Evolutionary conservation across 2,113 vertebrate genomes (phyloP), one percentile per base, ranked within the genome.

Genomic region (Tragelaphus strepsiceros): DNA sequence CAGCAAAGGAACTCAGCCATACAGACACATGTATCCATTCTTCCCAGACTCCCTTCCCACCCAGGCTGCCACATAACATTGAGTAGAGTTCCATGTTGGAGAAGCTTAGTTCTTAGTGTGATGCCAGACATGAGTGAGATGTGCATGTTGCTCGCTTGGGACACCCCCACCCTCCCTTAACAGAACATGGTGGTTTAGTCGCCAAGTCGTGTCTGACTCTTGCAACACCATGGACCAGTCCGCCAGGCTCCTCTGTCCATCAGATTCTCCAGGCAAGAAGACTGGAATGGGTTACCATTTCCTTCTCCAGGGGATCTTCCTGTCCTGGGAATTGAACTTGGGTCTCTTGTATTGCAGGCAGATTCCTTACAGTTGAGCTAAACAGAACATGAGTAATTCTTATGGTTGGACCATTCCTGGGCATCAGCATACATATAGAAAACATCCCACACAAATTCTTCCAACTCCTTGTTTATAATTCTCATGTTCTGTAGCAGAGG

Each of bases 401-500:
- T 71, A 39, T 15, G 19, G 8, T 71, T 51, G 58, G 39, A 12
- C 30, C 67, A 6, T 91, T 10, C n/a, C n/a, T 90, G 12, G n/a
- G 28, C 35, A 74, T 84, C 19, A 49, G 16, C 11, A 28, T 54
- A 9, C 26, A 3, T 82, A 32, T 51, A 22, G 93, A 11, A 85
- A 93, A 2, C 62, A 62, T 53, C 19, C 21, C 22, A n/a, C 46
- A 80, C 26, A 59, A n/a, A 53, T 43, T 11, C 12, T 16, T 13
- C 85, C 15, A 39, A 46, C 49, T 90, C 22, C 49, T 6, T 59
- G 1, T 32, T 86, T 61, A 21, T 62, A 26, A 59, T 82, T 95
- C 71, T 54, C 81, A 3, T 86, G 28, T 32, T 95, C 87, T 81
- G 35, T 77, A 51, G 39, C 83, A 90, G 90, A 71, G 82, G 56